These are phyloP conservation scores for Neofelis nebulosa DNA, from an alignment of 2,113 vertebrate species.

Conservation along the genomic window DNA sequence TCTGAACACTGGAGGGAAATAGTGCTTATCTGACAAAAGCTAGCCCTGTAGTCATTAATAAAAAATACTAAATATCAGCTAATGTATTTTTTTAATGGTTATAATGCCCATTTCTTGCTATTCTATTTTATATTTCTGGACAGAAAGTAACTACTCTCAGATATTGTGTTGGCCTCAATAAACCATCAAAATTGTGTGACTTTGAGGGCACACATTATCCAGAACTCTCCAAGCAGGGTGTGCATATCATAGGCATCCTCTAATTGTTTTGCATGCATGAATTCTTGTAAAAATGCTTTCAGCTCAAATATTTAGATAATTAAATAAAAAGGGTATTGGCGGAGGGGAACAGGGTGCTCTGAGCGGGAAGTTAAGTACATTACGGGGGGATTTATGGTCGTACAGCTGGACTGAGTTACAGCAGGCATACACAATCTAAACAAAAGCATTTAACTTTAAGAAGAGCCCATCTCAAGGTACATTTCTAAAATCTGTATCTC, in stretches of 20 bases:
- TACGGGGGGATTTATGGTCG: conserved; percentile 55
- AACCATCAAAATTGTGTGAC: background rate
- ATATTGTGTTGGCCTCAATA: conserved; percentile 42
- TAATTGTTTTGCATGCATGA: conserved; percentile 19
- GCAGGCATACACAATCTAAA: conserved; percentile 23
- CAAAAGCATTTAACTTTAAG: conserved; percentile 10
- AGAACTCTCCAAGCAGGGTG: conserved; percentile 23
- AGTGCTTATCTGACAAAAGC: conserved; percentile 5
- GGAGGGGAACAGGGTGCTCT: background rate
- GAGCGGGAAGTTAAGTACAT: conserved; percentile 33
- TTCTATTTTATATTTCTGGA: background rate
- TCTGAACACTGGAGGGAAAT: background rate
- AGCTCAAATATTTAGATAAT: conserved; percentile 70
- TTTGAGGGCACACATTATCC: background rate
- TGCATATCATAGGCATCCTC: background rate
- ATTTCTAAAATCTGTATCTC: conserved; percentile 45
- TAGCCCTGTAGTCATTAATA: background rate
- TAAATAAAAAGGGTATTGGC: conserved; percentile 61
- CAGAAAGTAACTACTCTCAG: background rate
- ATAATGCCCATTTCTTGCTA: conserved; percentile 3
- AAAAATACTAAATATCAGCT: conserved; percentile 14
- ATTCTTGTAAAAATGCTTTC: conserved; percentile 69
- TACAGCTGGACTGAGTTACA: conserved; percentile 59
- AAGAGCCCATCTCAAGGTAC: conserved; percentile 11
- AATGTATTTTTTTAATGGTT: background rate